phyloP scores from a whole-genome alignment of 2,888 invertebrate species.

The Chrysodeixis includens region DNA sequence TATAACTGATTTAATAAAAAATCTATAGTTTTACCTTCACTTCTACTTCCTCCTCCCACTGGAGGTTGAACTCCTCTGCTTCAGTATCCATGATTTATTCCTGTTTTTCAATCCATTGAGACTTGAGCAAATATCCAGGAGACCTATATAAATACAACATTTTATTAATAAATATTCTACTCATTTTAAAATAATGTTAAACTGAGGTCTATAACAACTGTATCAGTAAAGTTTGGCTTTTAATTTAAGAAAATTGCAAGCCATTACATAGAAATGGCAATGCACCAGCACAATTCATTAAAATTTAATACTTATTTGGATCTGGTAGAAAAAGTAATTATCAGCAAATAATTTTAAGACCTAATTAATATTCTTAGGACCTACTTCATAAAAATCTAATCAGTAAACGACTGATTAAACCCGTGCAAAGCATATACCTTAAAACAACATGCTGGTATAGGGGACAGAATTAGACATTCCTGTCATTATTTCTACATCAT shows the following conservation, averaged over 20 bases:
- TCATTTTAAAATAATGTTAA: too few relatives aligned
- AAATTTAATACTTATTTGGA: not conserved
- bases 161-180: not conserved
- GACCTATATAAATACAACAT: slow-evolving; percentile 23
- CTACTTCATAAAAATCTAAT: not conserved
- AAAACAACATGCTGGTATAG: not conserved
- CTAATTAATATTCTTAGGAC: not conserved
- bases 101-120: slow-evolving; percentile 63
- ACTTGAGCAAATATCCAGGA: slow-evolving; percentile 29
- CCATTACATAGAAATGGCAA: too few relatives aligned
- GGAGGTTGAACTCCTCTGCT: slow-evolving; percentile 81
- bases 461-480: slow-evolving; percentile 20
- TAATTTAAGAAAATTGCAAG: too few relatives aligned
- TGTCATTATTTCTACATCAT: slow-evolving; percentile 45
- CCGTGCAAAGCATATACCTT: not conserved
- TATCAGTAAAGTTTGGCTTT: not conserved
- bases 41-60: slow-evolving; percentile 84
- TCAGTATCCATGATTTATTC: slow-evolving; percentile 76
- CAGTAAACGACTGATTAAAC: not conserved
- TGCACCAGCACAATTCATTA: too few relatives aligned
- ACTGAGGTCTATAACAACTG: too few relatives aligned
- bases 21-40: slow-evolving; percentile 72
- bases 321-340: not conserved
- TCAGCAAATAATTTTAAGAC: not conserved
- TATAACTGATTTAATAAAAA: not conserved